A percentile compares a stretch with the other conserved stretches of the same genome.
These are phyloP conservation scores for Lepidurus arcticus DNA, from an alignment of 1,140 invertebrate genomes.

Conservation along the genomic window DNA sequence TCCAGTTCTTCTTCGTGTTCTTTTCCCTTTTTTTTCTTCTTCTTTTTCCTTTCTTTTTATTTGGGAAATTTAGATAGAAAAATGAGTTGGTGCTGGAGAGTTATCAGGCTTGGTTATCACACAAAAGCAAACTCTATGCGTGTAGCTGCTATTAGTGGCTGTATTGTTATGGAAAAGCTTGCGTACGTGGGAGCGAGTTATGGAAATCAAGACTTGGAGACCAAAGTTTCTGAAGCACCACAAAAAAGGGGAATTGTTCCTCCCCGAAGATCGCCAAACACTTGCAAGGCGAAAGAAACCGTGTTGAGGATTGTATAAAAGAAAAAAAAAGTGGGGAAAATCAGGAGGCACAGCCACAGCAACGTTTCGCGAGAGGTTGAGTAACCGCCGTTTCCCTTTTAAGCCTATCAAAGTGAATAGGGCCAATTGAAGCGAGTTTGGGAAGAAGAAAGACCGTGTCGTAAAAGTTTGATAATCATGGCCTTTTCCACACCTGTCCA, in stretches of 20 bases:
- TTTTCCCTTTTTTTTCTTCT: conserved; percentile 2
- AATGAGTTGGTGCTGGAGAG: background rate
- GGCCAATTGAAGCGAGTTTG: conserved; percentile 12
- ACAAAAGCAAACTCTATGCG: background rate
- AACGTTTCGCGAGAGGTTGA: background rate
- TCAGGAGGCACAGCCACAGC: background rate
- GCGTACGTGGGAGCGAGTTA: conserved; percentile 12
- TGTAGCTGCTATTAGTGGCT: background rate
- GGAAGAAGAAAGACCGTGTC: conserved; percentile 14
- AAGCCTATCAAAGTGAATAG: conserved; percentile 4
- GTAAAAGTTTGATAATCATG: conserved; percentile 22
- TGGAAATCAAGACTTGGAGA: background rate
- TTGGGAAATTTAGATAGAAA: background rate
- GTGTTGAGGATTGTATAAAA: background rate
- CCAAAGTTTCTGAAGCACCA: background rate
- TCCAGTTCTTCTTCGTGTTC: background rate
- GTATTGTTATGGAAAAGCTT: background rate
- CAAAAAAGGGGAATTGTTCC: background rate
- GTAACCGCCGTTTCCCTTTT: background rate
- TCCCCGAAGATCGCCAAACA: background rate
- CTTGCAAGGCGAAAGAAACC: background rate
- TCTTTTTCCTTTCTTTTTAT: background rate
- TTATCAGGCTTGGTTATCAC: background rate
- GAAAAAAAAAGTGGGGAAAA: background rate
- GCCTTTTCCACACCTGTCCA: conserved; percentile 18